phyloP scores from a whole-genome alignment of 2,888 invertebrate genomes.

The Magallana nippona region DNA sequence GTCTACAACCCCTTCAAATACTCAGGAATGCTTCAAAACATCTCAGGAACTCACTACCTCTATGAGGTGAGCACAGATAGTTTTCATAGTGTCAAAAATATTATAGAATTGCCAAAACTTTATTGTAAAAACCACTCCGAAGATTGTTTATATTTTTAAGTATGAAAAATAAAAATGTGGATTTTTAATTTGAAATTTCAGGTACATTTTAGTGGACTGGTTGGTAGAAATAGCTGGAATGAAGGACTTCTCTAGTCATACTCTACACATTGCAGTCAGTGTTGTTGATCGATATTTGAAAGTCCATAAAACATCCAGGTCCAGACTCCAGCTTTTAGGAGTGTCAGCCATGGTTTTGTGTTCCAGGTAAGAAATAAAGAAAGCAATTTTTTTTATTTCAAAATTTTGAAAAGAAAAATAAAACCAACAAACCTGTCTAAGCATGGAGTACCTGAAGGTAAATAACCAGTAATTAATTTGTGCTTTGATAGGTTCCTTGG shows the following conservation, averaged over 20 bases:
- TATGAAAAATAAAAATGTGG: neutral
- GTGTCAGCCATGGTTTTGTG: conserved; percentile 78
- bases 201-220: conserved; percentile 79
- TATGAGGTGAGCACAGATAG: conserved; percentile 71
- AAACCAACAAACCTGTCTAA: too few relatives aligned
- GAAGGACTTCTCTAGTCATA: conserved; percentile 76
- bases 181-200: conserved; percentile 54
- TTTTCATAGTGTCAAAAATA: neutral
- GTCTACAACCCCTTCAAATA: conserved; percentile 68
- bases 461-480: neutral
- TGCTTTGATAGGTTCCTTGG: conserved; percentile 72
- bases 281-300: conserved; percentile 76
- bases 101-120: neutral
- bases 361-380: conserved; percentile 70
- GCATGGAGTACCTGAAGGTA: neutral
- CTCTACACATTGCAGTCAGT: conserved; percentile 76
- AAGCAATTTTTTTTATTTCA: too few relatives aligned
- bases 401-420: too few relatives aligned
- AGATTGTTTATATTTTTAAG: neutral
- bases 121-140: neutral
- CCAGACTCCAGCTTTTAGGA: conserved; percentile 76
- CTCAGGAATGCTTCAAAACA: conserved; percentile 68
- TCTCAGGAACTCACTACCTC: conserved; percentile 73
- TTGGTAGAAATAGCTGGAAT: conserved; percentile 78
- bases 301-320: conserved; percentile 67